Conservation (phyloP, 2,113 vertebrate species). For the Oncorhynchus nerka region DNA sequence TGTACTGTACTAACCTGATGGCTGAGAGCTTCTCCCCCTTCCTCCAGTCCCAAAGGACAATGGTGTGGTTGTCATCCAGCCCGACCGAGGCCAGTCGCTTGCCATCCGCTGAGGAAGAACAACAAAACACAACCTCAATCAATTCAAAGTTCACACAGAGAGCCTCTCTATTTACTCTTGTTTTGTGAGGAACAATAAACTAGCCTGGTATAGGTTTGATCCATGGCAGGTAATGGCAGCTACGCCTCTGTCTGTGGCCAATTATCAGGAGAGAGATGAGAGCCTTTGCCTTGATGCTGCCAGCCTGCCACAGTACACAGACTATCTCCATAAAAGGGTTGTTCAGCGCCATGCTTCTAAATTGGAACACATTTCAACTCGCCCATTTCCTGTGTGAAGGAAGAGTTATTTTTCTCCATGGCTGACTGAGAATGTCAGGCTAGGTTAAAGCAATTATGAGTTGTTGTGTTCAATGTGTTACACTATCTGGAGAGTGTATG, state of each 20-base stretch:
- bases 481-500: not conserved
- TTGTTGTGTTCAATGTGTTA: not conserved
- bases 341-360: conserved; percentile 22
- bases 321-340: conserved; percentile 16
- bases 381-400: conserved; percentile 27
- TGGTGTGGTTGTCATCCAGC: conserved; percentile 91
- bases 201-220: conserved; percentile 39
- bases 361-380: conserved; percentile 31
- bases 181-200: conserved; percentile 42
- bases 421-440: conserved; percentile 9
- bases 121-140: conserved; percentile 26
- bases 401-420: not conserved
- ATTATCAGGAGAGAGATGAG: conserved; percentile 51
- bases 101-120: conserved; percentile 83
- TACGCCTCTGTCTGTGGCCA: conserved; percentile 41
- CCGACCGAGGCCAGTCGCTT: conserved; percentile 93
- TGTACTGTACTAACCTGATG: conserved; percentile 79
- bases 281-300: conserved; percentile 37
- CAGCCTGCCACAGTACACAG: conserved; percentile 27
- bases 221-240: conserved; percentile 44
- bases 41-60: conserved; percentile 98
- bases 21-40: conserved; percentile 95
- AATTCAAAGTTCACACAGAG: conserved; percentile 24
- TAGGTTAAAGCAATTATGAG: no score
- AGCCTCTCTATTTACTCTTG: conserved; percentile 12